Conservation (phyloP, 2,113 vertebrate genomes). For the Helogale parvula region DNA sequence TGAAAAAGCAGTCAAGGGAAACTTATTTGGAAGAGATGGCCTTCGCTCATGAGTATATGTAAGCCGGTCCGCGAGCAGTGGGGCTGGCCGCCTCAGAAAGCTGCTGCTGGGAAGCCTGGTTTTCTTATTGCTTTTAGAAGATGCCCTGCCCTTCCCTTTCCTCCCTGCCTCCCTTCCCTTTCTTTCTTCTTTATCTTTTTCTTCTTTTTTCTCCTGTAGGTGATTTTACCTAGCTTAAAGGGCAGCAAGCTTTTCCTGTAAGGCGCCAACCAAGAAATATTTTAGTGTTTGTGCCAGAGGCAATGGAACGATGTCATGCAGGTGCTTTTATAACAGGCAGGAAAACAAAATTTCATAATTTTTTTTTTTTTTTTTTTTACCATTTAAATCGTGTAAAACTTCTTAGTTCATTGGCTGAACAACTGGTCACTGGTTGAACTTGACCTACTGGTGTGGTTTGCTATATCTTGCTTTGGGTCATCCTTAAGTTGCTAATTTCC, state of each 20-base stretch:
- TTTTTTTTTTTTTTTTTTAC: neutral
- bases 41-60: neutral
- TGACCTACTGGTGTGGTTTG: neutral
- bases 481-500: neutral
- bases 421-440: neutral
- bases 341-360: neutral
- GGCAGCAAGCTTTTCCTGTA: neutral
- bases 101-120: accelerated
- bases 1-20: conserved; percentile 61
- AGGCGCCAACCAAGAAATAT: neutral
- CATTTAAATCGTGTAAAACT: neutral
- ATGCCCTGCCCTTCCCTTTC: neutral
- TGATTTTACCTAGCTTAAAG: neutral
- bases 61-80: accelerated
- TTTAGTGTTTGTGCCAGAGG: neutral
- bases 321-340: neutral
- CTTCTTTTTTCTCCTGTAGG: neutral
- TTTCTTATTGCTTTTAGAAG: neutral
- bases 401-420: no score
- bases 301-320: accelerated
- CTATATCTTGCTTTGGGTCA: no score
- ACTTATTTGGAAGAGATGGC: conserved; percentile 46
- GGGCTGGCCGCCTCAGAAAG: neutral
- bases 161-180: no score
- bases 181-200: no score